A percentile compares a stretch with the other conserved stretches of the same genome.
phyloP scores from a whole-genome alignment of 2,888 invertebrate genomes.

The Allolobophora icterica region DNA sequence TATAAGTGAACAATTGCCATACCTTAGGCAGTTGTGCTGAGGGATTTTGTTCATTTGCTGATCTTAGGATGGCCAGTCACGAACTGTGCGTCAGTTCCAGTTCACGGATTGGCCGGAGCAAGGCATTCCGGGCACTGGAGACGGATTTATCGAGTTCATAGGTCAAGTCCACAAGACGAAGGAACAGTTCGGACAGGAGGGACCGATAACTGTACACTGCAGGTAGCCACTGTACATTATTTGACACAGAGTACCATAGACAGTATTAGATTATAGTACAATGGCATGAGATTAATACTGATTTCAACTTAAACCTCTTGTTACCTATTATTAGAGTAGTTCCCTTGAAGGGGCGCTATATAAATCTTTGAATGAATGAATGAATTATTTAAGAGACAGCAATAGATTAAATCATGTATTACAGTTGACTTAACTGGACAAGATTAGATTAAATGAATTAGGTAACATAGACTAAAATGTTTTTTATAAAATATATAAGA shows the following conservation, averaged over 20 bases:
- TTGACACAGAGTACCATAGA: not conserved
- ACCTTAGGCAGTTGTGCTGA: too few species aligned
- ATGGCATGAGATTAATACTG: not conserved
- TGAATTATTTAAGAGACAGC: too few species aligned
- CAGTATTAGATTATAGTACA: not conserved
- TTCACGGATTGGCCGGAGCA: conserved; percentile 70
- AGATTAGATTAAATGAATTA: too few species aligned
- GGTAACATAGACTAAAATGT: too few species aligned
- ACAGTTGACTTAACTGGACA: too few species aligned
- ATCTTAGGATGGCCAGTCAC: conserved; percentile 83
- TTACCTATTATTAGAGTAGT: too few species aligned
- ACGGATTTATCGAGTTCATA: conserved; percentile 98
- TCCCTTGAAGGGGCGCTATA: too few species aligned
- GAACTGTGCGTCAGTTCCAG: conserved; percentile 69
- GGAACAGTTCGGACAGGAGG: conserved; percentile 98
- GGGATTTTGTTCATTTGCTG: not conserved
- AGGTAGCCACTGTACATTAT: conserved; percentile 70
- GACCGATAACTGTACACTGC: conserved; percentile 98
- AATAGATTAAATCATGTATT: too few species aligned
- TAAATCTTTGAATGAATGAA: too few species aligned
- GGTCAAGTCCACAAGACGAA: conserved; percentile 99
- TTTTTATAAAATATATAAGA: too few species aligned
- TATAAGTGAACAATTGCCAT: not conserved
- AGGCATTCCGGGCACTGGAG: conserved; percentile 93
- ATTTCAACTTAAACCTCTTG: not conserved